Evolutionary conservation across 2,113 vertebrate genomes (phyloP), one percentile per base, ranked within the genome.

Genomic region (Phalacrocorax brasilianus): DNA sequence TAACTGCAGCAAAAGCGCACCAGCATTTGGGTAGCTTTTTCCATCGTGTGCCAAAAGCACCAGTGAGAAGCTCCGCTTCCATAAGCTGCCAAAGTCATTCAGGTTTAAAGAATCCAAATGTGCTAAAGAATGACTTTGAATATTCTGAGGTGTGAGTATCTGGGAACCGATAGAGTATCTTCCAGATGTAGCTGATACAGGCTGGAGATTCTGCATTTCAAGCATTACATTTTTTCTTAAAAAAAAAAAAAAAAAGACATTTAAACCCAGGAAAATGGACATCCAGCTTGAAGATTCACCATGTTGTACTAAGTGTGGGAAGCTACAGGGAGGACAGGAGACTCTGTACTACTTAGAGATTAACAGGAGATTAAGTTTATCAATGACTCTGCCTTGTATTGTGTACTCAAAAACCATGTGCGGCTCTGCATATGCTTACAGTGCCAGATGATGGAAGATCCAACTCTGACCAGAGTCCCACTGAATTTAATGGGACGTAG

Each of bases 401-500:
- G 45, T 4, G 15, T 20, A 4, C 52, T 16, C 9, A 45, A 59
- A 59, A 49, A 24, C 6, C 0, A 8, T 9, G 18, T 83, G 58
- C 76, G 28, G 44, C 63, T 90, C 38, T 73, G 58, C 38, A 2
- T 14, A 14, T 8, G 53, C 62, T 23, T 40, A 10, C 32, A 45
- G 62, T 14, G 45, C 62, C 71, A 61, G 23, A 2, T 26, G 72
- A 17, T 27, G 71, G 61, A 61, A 50, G 58, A 30, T 30, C 24
- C 17, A 28, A 17, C 50, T 28, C 24, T 59, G 79, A 50, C 19
- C 66, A 32, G 67, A 47, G 71, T 33, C 55, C 50, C 32, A 4
- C 13, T 0, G 23, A 16, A 21, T 52, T 49, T 13, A 19, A 10
- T 21, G 30, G 74, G 30, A 53, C 1, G 0, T 6, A 45, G 32